Evolutionary conservation across 2,797 vertebrate genomes (phyloP).

Genomic region (Petrocephalus schoutedeni): DNA sequence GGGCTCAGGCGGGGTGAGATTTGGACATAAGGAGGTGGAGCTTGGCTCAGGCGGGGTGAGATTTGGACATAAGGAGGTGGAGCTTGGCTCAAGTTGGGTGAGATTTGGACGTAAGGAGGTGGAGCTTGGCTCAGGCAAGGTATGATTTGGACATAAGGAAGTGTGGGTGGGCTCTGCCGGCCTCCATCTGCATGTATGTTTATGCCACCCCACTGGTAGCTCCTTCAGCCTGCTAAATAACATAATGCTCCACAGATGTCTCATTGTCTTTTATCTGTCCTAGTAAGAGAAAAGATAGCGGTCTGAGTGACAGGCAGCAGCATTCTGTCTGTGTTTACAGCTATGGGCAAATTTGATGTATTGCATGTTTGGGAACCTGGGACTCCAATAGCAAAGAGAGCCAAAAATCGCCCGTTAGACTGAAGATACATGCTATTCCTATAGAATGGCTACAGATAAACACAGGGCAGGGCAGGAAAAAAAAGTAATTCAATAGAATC

Average conservation of each 20-base stretch:
- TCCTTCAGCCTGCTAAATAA: not conserved
- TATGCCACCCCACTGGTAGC: not conserved
- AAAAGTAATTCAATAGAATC: not conserved
- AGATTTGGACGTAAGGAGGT: not conserved
- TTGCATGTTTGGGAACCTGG: not conserved
- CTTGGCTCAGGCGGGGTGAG: too few species aligned
- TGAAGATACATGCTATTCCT: not conserved
- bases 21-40: too few species aligned
- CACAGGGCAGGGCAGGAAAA: not conserved
- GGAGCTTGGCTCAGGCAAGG: not conserved
- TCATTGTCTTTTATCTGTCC: slow-evolving; percentile 14
- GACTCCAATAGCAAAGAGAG: not conserved
- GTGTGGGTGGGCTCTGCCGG: too few species aligned
- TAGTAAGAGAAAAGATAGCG: not conserved
- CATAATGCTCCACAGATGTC: not conserved
- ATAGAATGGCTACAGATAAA: not conserved
- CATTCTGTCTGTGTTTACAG: not conserved
- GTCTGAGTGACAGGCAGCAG: not conserved
- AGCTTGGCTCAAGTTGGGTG: not conserved
- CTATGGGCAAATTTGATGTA: not conserved
- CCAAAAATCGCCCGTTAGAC: not conserved
- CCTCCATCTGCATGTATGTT: not conserved
- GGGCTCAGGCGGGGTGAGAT: not conserved
- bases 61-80: not conserved
- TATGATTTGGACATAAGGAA: not conserved